Evolutionary conservation across 2,888 invertebrate genomes (phyloP).

Genomic region (Argyresthia albistria): DNA sequence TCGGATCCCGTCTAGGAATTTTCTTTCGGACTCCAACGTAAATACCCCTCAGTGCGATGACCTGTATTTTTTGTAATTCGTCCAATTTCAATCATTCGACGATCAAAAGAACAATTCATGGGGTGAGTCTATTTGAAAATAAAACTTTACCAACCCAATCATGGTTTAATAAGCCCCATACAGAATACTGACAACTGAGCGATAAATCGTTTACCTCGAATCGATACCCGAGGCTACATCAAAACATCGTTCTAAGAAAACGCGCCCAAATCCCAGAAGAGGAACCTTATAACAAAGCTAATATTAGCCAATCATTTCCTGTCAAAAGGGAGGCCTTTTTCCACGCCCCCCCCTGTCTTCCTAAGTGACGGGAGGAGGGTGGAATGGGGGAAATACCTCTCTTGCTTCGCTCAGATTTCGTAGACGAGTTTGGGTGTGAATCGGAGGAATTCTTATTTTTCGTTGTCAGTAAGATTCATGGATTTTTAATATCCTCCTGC

Average conservation of each 20-base stretch:
- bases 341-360: conserved; percentile 32
- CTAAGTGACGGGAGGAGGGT: conserved; percentile 28
- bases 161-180: too few relatives aligned
- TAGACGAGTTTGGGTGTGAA: conserved; percentile 60
- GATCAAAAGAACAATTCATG: neutral
- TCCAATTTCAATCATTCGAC: neutral
- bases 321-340: conserved; percentile 53
- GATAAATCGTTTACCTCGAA: neutral
- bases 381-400: conserved; percentile 41
- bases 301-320: conserved; percentile 73
- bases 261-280: conserved; percentile 49
- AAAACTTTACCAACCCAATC: too few relatives aligned
- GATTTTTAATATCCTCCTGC: conserved; percentile 63
- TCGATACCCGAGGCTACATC: conserved; percentile 1
- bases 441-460: conserved; percentile 58
- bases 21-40: conserved; percentile 19
- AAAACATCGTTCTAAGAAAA: conserved; percentile 20
- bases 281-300: conserved; percentile 69
- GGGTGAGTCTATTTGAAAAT: too few relatives aligned
- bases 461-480: conserved; percentile 56
- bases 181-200: too few relatives aligned
- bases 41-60: conserved; percentile 30
- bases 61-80: conserved; percentile 28
- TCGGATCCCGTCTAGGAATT: conserved; percentile 39
- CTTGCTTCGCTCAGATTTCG: conserved; percentile 50